phyloP scores from a whole-genome alignment of 2,797 vertebrate species.

The Oophaga sylvatica region DNA sequence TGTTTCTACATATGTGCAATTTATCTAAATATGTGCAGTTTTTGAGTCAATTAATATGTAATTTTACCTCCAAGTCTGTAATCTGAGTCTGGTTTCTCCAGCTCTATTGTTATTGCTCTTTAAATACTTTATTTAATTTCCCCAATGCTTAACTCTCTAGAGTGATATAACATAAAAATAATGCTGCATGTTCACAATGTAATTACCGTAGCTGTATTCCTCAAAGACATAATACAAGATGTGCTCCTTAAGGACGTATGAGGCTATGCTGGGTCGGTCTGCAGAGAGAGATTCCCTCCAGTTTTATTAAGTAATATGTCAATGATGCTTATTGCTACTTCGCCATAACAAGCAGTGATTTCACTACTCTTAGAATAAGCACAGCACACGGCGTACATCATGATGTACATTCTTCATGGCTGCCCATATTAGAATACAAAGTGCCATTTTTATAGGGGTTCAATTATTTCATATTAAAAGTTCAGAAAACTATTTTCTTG shows the following conservation, averaged over 20 bases:
- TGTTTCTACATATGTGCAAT: background rate
- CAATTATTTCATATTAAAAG: too few relatives aligned
- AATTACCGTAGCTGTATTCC: background rate
- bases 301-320: background rate
- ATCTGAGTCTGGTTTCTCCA: background rate
- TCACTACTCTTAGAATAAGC: background rate
- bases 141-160: conserved; percentile 9
- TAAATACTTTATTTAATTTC: conserved; percentile 32
- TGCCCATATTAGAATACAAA: too few relatives aligned
- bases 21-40: too few relatives aligned
- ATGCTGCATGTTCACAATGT: conserved; percentile 16
- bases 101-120: background rate
- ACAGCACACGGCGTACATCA: too few relatives aligned
- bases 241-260: background rate
- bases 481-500: too few relatives aligned
- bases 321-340: background rate
- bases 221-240: background rate
- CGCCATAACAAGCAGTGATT: background rate
- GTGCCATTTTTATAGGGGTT: too few relatives aligned
- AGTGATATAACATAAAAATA: conserved; percentile 17
- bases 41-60: background rate
- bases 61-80: conserved; percentile 37
- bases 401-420: too few relatives aligned
- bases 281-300: background rate
- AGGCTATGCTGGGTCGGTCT: background rate